phyloP scores from a whole-genome alignment of 1,140 invertebrate species.

The Nylanderia fulva region DNA sequence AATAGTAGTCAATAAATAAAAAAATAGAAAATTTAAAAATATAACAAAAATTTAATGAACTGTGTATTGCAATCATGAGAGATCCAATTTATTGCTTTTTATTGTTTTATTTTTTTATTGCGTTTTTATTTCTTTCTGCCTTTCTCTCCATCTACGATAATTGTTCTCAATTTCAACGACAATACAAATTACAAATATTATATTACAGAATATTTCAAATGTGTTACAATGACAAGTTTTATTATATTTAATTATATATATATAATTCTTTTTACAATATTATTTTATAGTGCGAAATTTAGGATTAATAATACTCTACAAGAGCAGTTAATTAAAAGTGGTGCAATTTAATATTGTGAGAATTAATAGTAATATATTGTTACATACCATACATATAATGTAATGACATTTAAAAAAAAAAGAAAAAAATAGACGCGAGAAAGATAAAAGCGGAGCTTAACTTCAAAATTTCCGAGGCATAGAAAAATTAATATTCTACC shows the following conservation, averaged over 20 bases:
- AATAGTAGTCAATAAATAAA: not conserved
- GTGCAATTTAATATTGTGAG: not conserved
- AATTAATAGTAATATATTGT: constrained; percentile 19
- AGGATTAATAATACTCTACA: not conserved
- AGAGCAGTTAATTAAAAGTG: not conserved
- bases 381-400: not conserved
- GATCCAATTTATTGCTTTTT: not conserved
- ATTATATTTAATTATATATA: no score
- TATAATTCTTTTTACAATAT: not conserved
- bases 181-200: not conserved
- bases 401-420: constrained; percentile 26
- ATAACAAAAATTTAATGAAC: not conserved
- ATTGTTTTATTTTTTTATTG: not conserved
- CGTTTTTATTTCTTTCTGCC: not conserved
- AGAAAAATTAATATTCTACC: constrained; percentile 72
- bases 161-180: not conserved
- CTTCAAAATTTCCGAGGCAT: constrained; percentile 52
- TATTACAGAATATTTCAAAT: not conserved
- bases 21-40: not conserved
- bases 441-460: constrained; percentile 27
- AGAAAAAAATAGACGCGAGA: not conserved
- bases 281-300: constrained; percentile 16
- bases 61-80: not conserved
- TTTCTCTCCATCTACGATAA: not conserved
- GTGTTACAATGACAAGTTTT: not conserved